These are phyloP conservation scores for Troilus luridus DNA, from an alignment of 2,888 invertebrate genomes.

Conservation along the genomic window DNA sequence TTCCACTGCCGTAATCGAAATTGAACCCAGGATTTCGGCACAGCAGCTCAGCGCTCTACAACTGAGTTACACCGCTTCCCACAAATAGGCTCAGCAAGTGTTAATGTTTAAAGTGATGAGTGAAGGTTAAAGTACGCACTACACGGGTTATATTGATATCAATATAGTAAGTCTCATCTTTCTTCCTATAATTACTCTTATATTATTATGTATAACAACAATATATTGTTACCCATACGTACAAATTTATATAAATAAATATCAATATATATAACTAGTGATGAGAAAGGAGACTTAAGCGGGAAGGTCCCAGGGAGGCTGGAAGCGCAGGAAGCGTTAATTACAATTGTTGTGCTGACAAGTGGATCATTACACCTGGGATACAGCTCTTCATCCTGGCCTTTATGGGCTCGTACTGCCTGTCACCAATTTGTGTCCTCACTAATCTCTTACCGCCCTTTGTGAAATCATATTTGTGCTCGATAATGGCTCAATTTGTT, in stretches of 20 bases:
- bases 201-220: too few relatives aligned
- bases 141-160: too few relatives aligned
- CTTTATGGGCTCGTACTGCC: neutral
- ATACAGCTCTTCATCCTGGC: slow-evolving; percentile 9
- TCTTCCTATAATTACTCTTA: too few relatives aligned
- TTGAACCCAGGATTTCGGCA: too few relatives aligned
- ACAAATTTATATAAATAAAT: neutral
- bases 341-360: neutral
- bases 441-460: neutral
- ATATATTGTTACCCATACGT: too few relatives aligned
- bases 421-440: neutral
- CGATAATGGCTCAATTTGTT: neutral
- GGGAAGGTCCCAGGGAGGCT: neutral
- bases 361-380: slow-evolving; percentile 44
- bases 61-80: too few relatives aligned
- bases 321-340: slow-evolving; percentile 28
- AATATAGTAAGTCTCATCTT: too few relatives aligned
- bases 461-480: neutral
- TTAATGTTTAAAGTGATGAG: too few relatives aligned
- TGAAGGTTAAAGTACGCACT: too few relatives aligned
- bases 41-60: too few relatives aligned
- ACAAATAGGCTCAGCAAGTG: too few relatives aligned
- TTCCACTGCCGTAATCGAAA: too few relatives aligned
- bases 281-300: slow-evolving; percentile 5
- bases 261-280: neutral